A percentile compares a stretch with the other conserved stretches of the same genome.
These are phyloP conservation scores for Pogonomyrmex californicus DNA, from an alignment of 1,140 invertebrate species.

Conservation along the genomic window DNA sequence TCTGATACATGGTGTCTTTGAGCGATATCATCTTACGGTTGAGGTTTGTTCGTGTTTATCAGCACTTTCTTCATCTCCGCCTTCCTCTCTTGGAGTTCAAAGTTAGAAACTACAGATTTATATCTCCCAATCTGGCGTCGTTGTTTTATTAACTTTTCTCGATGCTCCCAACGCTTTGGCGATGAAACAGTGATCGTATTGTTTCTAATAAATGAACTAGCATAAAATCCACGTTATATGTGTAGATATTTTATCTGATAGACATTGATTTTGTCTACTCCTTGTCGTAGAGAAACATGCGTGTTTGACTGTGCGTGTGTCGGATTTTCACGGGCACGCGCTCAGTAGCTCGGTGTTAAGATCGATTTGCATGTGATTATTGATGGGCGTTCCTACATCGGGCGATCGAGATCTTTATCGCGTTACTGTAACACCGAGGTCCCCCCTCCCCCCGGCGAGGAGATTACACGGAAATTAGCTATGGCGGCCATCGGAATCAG, in stretches of 20 bases:
- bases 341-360: slow-evolving; percentile 36
- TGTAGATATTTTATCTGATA: background rate
- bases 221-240: background rate
- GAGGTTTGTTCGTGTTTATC: slow-evolving; percentile 27
- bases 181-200: background rate
- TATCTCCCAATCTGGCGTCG: background rate
- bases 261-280: background rate
- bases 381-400: slow-evolving; percentile 75
- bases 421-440: slow-evolving; percentile 51
- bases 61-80: slow-evolving; percentile 35
- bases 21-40: slow-evolving; percentile 57
- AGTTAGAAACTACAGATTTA: slow-evolving; percentile 49
- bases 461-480: slow-evolving; percentile 73
- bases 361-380: slow-evolving; percentile 80
- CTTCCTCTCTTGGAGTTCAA: background rate
- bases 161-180: background rate
- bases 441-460: background rate
- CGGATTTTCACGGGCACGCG: slow-evolving; percentile 72
- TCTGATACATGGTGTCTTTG: slow-evolving; percentile 47
- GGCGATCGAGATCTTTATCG: slow-evolving; percentile 78
- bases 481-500: slow-evolving; percentile 25
- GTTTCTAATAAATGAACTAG: background rate
- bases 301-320: background rate
- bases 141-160: background rate
- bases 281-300: background rate